Conservation (phyloP, 2,888 invertebrate species). For the Tinea trinotella region DNA sequence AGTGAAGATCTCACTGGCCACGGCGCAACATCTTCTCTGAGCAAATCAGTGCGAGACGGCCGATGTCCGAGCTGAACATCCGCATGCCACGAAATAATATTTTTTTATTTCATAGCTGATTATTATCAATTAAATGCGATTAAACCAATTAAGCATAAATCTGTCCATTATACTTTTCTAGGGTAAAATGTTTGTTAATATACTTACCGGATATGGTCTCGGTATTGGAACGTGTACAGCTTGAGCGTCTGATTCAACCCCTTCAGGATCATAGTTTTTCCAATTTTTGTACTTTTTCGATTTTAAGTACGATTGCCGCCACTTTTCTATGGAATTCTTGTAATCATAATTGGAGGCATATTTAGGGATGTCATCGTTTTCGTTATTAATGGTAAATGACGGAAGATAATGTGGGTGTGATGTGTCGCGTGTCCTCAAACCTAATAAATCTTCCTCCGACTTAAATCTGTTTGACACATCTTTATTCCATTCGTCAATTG, state of each 20-base stretch:
- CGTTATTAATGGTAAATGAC: constrained; percentile 38
- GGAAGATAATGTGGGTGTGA: constrained; percentile 51
- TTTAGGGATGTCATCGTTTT: constrained; percentile 25
- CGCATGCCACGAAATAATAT: constrained; percentile 58
- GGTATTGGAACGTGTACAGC: constrained; percentile 52
- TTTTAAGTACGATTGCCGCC: constrained; percentile 56
- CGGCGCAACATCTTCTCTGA: background rate
- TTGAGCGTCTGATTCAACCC: constrained; percentile 49
- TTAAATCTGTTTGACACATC: constrained; percentile 46
- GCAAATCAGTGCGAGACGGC: constrained; percentile 66
- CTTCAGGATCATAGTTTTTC: constrained; percentile 42
- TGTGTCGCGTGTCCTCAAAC: constrained; percentile 54
- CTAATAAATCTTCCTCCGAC: constrained; percentile 60
- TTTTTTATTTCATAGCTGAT: background rate
- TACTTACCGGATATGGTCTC: constrained; percentile 61
- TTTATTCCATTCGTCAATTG: constrained; percentile 42
- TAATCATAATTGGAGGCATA: constrained; percentile 44
- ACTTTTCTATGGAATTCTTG: constrained; percentile 53
- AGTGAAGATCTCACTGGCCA: constrained; percentile 3
- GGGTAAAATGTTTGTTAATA: background rate
- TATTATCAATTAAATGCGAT: constrained; percentile 14
- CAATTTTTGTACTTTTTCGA: constrained; percentile 33
- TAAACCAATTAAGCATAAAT: constrained; percentile 11
- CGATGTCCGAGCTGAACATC: constrained; percentile 53
- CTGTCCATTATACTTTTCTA: constrained; percentile 1